phyloP scores from a whole-genome alignment of 2,797 vertebrate species.

The Paramormyrops hopkinsi region DNA sequence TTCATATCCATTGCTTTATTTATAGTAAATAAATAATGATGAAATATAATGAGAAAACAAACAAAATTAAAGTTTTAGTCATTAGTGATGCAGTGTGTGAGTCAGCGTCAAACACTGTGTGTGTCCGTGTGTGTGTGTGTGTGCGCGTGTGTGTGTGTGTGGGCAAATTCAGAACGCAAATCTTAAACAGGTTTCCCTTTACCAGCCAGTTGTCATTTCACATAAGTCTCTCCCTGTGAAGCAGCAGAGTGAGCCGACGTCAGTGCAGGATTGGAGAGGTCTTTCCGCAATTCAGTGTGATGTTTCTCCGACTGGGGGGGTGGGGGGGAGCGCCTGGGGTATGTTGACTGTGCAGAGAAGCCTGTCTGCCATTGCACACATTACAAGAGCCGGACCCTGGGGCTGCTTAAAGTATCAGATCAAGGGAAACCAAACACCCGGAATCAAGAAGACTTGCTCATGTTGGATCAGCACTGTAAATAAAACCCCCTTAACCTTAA shows the following conservation, averaged over 20 bases:
- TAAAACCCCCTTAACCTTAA: conserved; percentile 20
- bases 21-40: background rate
- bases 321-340: conserved; percentile 23
- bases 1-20: background rate
- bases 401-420: conserved; percentile 40
- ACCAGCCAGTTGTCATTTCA: conserved; percentile 32
- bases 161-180: conserved; percentile 21
- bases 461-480: conserved; percentile 22
- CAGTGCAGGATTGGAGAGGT: conserved; percentile 37
- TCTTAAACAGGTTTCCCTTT: conserved; percentile 27
- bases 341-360: conserved; percentile 29
- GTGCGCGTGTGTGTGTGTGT: conserved; percentile 23
- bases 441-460: conserved; percentile 18
- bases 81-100: conserved; percentile 19
- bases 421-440: conserved; percentile 30
- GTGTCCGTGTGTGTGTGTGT: conserved; percentile 18
- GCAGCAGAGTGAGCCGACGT: conserved; percentile 45
- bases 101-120: background rate
- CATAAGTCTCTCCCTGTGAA: conserved; percentile 41
- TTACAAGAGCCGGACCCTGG: conserved; percentile 25
- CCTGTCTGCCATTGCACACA: conserved; percentile 36
- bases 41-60: background rate
- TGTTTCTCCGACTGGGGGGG: conserved; percentile 49
- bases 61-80: background rate
- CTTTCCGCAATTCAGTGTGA: conserved; percentile 47